phyloP scores from a whole-genome alignment of 1,140 invertebrate species.

The Trachymyrmex septentrionalis region DNA sequence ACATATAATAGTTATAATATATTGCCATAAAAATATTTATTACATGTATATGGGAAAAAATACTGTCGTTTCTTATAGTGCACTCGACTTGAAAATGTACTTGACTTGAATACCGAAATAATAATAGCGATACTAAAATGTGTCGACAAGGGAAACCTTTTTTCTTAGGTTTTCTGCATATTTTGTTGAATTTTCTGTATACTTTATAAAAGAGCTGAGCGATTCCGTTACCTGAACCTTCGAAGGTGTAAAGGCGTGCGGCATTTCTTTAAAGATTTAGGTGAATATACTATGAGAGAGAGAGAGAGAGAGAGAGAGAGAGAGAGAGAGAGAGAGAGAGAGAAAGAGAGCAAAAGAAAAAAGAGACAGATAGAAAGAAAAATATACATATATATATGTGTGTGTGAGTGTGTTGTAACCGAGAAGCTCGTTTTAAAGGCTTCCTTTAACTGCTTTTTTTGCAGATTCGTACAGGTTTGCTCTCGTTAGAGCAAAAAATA shows the following conservation, averaged over 20 bases:
- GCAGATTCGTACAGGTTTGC: background rate
- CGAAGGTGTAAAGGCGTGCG: constrained; percentile 24
- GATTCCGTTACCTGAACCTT: constrained; percentile 17
- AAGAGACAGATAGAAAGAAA: too few species aligned
- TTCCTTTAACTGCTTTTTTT: background rate
- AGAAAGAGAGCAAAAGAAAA: too few species aligned
- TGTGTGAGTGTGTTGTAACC: too few species aligned
- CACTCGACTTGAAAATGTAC: background rate
- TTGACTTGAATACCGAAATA: background rate
- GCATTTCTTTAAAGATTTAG: constrained; percentile 15
- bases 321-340: background rate
- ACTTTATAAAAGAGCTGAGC: constrained; percentile 3
- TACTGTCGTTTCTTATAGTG: background rate
- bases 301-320: background rate
- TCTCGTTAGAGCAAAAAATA: background rate
- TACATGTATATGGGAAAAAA: background rate
- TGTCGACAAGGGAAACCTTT: background rate
- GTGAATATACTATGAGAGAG: background rate
- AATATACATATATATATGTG: too few species aligned
- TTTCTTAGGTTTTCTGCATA: background rate
- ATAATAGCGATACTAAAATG: background rate
- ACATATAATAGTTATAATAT: background rate
- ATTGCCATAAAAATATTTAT: background rate
- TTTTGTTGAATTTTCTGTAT: constrained; percentile 13
- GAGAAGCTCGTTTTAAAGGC: background rate